Base-by-base conservation (phyloP, 2,888 invertebrate species). In the Eupithecia vulgata region DNA sequence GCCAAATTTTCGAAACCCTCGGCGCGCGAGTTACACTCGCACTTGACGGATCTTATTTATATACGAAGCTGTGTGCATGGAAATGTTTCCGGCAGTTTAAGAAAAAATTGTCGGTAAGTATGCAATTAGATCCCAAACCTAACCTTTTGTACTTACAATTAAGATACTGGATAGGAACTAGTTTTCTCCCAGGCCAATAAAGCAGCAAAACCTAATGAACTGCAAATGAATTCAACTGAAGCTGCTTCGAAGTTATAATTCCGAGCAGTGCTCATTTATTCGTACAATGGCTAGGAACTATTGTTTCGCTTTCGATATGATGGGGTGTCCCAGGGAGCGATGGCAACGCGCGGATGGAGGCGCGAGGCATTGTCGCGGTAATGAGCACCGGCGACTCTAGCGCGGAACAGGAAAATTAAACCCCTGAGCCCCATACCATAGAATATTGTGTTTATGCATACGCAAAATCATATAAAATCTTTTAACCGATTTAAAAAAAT, bases 351-450 rank as follows among this genome's bases (percentile, higher is more conserved):
- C 59, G 71, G 85, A 91, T 91, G 87, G 91, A 89, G 88, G 91
- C 91, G 90, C 89, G 87, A 89, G 87, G 89, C 90, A 93, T 92
- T 93, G 93, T 93, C 90, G 91, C 83, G 85, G 72, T 92, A 92
- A 92, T 92, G 92, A 92, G 90, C 90, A 83, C 87, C 86, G 85
- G 86, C 88, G 89, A 90, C 87, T 89, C 88, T 85, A 82, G 88
- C 92, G 88, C 92, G 94, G 94, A 94, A 94, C 90, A 94, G 94
- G 94, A 94, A 94, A 94, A 94, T 94, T 94, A 94, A 94, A 93
- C 93, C 92, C 90, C 90, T 91, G 92, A 90, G 93, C 93, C 91
- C 89, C 88, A 81, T 90, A 91, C 90, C 67, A 52, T 68, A 34
- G 48, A 57, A 15, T 57, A 69, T 37, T 21, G 12, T 40, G n/a